Percentiles rank a stretch among this genome's conserved stretches.
Evolutionary conservation across 2,113 vertebrate genomes (phyloP).

Genomic region (Anoura caudifer): DNA sequence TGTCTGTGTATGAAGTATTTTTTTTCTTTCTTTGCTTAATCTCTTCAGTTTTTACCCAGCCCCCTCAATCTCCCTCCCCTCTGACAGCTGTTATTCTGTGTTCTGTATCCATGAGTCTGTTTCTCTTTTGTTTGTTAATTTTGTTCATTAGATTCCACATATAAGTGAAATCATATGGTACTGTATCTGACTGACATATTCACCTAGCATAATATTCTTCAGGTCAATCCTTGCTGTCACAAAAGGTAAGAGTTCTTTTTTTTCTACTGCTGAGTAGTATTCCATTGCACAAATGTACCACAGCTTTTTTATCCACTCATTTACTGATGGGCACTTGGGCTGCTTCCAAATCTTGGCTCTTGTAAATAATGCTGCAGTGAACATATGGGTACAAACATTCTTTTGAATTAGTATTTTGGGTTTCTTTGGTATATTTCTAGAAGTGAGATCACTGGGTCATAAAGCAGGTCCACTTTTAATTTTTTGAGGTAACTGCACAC

Average conservation of each 20-base stretch:
- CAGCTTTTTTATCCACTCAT: neutral
- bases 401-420: neutral
- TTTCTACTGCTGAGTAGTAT: neutral
- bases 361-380: neutral
- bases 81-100: neutral
- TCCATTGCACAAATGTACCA: neutral
- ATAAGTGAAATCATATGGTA: neutral
- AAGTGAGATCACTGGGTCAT: neutral
- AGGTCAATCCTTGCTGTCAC: neutral
- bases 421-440: neutral
- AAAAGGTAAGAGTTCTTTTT: neutral
- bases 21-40: neutral
- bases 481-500: neutral
- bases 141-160: neutral
- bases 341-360: neutral
- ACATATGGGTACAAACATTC: neutral
- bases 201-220: neutral
- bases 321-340: neutral
- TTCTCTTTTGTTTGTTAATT: neutral
- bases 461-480: neutral
- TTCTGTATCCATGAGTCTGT: neutral
- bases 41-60: neutral
- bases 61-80: neutral
- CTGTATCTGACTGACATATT: neutral
- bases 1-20: neutral